Conservation (phyloP, 2,797 vertebrate species). For the Lateolabrax maculatus region DNA sequence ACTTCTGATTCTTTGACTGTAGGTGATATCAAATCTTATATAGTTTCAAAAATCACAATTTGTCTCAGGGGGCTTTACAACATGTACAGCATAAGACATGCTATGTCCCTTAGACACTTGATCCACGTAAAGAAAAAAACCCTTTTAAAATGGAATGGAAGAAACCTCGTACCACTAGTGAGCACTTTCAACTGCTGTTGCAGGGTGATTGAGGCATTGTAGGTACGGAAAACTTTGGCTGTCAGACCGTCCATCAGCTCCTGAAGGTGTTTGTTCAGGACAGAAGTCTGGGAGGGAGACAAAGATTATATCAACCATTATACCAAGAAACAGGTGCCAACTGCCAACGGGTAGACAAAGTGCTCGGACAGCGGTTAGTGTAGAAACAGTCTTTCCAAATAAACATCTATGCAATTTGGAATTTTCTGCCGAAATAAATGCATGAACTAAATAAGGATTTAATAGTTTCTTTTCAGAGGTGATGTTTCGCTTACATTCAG, state of each 20-base stretch:
- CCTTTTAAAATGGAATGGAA: no score
- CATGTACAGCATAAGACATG: no score
- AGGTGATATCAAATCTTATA: no score
- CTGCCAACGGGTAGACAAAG: no score
- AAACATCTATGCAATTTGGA: not conserved
- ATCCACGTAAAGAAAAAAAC: no score
- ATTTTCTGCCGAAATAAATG: not conserved
- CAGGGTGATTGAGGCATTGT: slow-evolving; percentile 97
- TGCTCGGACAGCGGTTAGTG: not conserved
- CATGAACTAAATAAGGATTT: not conserved
- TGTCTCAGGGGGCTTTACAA: no score
- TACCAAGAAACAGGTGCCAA: not conserved
- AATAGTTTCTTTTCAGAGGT: not conserved
- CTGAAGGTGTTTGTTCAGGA: slow-evolving; percentile 98
- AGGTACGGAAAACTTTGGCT: slow-evolving; percentile 98
- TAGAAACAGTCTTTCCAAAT: not conserved
- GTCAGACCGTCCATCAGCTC: slow-evolving; percentile 98
- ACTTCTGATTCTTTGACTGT: not conserved
- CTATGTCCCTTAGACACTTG: no score
- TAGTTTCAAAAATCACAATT: no score
- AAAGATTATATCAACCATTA: not conserved
- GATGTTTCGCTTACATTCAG: slow-evolving; percentile 91
- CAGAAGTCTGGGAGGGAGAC: slow-evolving; percentile 88
- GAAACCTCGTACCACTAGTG: slow-evolving; percentile 76
- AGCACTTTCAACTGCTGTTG: slow-evolving; percentile 96